These are phyloP conservation scores for Cladopsammia gracilis DNA, from an alignment of 64 coral and sea anemone species.

Conservation along the genomic window DNA sequence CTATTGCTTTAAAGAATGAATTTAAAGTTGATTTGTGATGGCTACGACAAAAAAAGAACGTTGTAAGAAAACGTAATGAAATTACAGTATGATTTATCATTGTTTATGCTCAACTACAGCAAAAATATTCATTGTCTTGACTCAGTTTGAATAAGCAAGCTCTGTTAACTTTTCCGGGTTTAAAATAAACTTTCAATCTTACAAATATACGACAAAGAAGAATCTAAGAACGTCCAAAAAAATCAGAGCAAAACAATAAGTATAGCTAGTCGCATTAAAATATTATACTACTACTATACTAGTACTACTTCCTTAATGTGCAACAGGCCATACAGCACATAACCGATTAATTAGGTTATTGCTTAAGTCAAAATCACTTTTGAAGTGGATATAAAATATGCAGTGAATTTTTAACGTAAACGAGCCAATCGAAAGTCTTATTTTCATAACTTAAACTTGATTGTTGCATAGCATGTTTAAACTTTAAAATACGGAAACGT, in stretches of 20 bases:
- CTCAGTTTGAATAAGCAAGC: too few relatives aligned
- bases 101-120: too few relatives aligned
- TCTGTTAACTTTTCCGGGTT: too few relatives aligned
- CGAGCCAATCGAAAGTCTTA: conserved; percentile 67
- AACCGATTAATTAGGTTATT: conserved; percentile 41
- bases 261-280: conserved; percentile 21
- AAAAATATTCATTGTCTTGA: too few relatives aligned
- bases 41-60: too few relatives aligned
- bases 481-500: conserved; percentile 63
- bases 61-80: too few relatives aligned
- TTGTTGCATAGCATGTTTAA: conserved; percentile 45
- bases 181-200: background rate
- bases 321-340: conserved; percentile 8
- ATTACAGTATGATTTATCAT: too few relatives aligned
- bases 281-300: conserved; percentile 18
- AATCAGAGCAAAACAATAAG: conserved; percentile 12
- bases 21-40: background rate
- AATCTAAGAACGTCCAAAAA: background rate
- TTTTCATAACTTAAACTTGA: conserved; percentile 38
- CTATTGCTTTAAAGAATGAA: background rate
- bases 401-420: conserved; percentile 68
- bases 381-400: conserved; percentile 62
- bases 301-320: conserved; percentile 19
- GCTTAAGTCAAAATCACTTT: conserved; percentile 12
- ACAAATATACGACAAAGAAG: conserved; percentile 3